Base-by-base conservation (phyloP, 2,888 invertebrate genomes). In the Perizoma flavofasciatum region DNA sequence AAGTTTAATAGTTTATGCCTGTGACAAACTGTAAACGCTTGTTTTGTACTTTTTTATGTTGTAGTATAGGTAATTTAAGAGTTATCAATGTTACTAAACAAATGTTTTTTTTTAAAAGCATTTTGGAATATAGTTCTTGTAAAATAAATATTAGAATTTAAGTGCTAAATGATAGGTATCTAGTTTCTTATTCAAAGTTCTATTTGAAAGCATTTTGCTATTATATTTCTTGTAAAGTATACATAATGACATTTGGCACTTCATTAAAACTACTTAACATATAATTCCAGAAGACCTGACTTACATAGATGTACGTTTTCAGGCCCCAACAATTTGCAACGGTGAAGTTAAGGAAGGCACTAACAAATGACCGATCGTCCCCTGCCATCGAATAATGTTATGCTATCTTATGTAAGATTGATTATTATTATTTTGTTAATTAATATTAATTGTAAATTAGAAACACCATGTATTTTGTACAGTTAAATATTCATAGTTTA, bases 251-350 rank as follows among this genome's bases (percentile, higher is more conserved):
- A 22, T 22, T 22, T 22, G 22, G 22, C 22, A 22, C 22, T 22
- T 22, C 22, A 22, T 22, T 22, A 22, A 22, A 22, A 22, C 3
- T 22, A 22, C 22, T 3, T 22, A 22, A 22, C 22, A 22, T 22
- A 22, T 1, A 22, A 22, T 22, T 22, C 1, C 22, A 22, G 22
- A 22, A n/a, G n/a, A 41, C 44, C 11, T 22, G 44, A 44, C 46
- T 55, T 59, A 53, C 60, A 55, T 43, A 62, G 49, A 55, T 55
- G 59, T 78, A 85, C 76, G 59, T 71, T 91, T 89, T 68, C 95
- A 97, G 97, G 93, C 95, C 95, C 79, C 97, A 96, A 86, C 95
- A 96, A 86, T 97, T 97, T 84, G 97, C 97, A 63, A 97, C 97
- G 65, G 96, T 97, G 84, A 97, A 97, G 93, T 94, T 97, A 84